Evolutionary conservation across 2,797 vertebrate genomes (phyloP), one percentile per base, ranked within the genome.

Genomic region (Sciurus carolinensis): DNA sequence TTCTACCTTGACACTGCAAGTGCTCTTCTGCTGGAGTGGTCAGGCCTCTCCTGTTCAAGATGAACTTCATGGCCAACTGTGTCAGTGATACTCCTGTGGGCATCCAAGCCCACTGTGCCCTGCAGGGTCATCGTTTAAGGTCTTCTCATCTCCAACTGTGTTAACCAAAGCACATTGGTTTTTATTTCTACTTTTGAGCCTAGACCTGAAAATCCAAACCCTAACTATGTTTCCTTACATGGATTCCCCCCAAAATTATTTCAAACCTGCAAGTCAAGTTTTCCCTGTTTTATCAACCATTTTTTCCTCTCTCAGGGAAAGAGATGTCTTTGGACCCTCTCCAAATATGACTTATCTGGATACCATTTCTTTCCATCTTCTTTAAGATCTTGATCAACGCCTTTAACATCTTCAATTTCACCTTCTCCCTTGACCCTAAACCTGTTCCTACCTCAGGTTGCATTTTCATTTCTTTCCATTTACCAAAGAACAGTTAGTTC

Each of bases 401-500:
- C 44, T 80, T 64, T 54, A 47, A 69, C 30, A 92, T 36, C 62
- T 33, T 90, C 42, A 28, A 39, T 59, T 85, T 87, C 22, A 84
- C 67, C 24, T 88, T 73, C 42, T 92, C 36, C 30, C 54, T 36
- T 24, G n/a, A 84, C 26, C 47, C 39, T 73, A 69, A 89, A 57
- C 39, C 50, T 80, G 30, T 92, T 66, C 91, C 93, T 67, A n/a
- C 20, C 47, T 95, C 26, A 77, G 14, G 22, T 13, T 80, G 52
- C 7, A 26, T 66, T 88, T 93, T 88, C 59, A 80, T 91, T 91
- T 91, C 77, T 82, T 86, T 59, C 39, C 57, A 62, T 22, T 72
- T 12, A 86, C 26, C 13, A 91, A 52, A 95, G 36, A 81, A 75
- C 1, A 22, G 22, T 42, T 76, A 83, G 69, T 47, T 83, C 47